A percentile compares a stretch with the other conserved stretches of the same genome.
Conservation (phyloP, 2,113 vertebrate genomes). For the Monopterus albus region DNA sequence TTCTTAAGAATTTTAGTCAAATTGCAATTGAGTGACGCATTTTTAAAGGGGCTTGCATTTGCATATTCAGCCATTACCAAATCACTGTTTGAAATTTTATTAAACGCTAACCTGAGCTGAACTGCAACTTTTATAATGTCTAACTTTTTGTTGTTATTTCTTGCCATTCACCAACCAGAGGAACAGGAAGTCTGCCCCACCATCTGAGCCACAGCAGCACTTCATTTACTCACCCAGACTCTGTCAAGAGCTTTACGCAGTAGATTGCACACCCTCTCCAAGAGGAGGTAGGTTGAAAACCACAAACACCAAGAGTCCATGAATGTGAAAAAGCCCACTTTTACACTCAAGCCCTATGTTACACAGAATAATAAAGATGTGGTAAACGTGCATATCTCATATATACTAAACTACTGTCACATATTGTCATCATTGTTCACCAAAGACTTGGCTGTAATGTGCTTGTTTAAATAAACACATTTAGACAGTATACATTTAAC, state of each 20-base stretch:
- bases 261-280: constrained; percentile 13
- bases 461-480: no score
- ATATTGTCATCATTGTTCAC: not conserved
- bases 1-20: constrained; percentile 15
- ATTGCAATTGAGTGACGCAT: constrained; percentile 15
- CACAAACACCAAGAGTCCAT: no score
- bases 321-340: not conserved
- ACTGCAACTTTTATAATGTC: not conserved
- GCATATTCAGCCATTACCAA: no score
- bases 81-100: not conserved
- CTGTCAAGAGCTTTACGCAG: constrained; percentile 79
- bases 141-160: constrained; percentile 70
- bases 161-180: constrained; percentile 79
- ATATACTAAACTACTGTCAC: not conserved
- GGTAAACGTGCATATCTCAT: constrained; percentile 5
- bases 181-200: constrained; percentile 68
- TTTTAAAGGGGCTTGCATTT: not conserved
- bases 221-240: constrained; percentile 72
- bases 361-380: not conserved
- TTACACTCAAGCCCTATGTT: not conserved
- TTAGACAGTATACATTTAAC: not conserved
- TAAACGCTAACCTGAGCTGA: not conserved
- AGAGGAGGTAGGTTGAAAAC: no score
- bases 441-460: not conserved
- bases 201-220: constrained; percentile 73